Conservation (phyloP, 2,888 invertebrate species). For the Allacma fusca region DNA sequence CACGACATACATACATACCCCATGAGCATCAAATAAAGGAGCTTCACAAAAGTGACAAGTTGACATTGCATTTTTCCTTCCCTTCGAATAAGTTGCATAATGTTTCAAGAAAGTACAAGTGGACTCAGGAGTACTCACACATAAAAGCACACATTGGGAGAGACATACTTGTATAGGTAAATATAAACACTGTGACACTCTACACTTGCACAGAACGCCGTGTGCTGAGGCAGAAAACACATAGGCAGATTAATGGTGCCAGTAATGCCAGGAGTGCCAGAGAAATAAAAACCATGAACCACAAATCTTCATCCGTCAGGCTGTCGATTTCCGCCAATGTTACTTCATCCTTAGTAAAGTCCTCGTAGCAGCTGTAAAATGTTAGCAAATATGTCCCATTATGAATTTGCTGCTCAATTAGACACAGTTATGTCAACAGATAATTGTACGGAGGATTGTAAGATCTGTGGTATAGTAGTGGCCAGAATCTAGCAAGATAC, state of each 20-base stretch:
- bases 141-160: too few species aligned
- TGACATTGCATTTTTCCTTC: conserved; percentile 5
- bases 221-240: neutral
- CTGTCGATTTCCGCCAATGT: neutral
- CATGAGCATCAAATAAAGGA: neutral
- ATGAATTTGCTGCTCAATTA: conserved; percentile 2
- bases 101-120: too few species aligned
- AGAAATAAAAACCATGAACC: neutral
- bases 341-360: conserved; percentile 6
- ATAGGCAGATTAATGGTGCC: conserved; percentile 1
- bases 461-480: too few species aligned
- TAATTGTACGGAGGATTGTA: too few species aligned
- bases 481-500: too few species aligned
- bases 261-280: conserved; percentile 3
- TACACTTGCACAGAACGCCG: neutral
- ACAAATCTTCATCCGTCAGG: conserved; percentile 12
- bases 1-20: neutral
- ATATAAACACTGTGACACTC: too few species aligned
- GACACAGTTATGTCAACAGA: neutral
- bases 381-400: conserved; percentile 5
- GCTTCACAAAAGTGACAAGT: neutral
- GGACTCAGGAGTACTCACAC: too few species aligned
- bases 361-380: neutral
- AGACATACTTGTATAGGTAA: too few species aligned
- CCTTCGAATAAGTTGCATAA: too few species aligned